Conservation (phyloP, 2,113 vertebrate species). For the Climacteris rufus region DNA sequence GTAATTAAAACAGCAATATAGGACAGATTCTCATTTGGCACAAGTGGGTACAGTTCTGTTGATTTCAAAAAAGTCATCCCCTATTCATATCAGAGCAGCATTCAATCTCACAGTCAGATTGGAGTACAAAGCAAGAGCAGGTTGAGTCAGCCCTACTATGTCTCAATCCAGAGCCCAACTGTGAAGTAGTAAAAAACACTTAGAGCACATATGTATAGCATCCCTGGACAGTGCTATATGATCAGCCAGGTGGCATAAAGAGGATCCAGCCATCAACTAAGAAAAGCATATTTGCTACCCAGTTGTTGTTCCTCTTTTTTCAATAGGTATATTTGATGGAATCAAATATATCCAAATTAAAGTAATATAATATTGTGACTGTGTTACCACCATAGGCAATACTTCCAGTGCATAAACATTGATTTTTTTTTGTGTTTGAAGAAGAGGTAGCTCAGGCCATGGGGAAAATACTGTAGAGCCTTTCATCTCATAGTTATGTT, state of each 20-base stretch:
- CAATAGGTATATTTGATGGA: not conserved
- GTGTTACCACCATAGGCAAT: not conserved
- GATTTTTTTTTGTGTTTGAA: not conserved
- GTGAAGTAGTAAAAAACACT: not conserved
- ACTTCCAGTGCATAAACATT: not conserved
- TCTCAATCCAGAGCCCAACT: not conserved
- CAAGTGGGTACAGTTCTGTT: not conserved
- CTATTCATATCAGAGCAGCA: not conserved
- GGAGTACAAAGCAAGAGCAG: not conserved
- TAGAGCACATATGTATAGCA: not conserved
- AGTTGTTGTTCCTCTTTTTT: not conserved
- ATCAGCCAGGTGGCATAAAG: not conserved
- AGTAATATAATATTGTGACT: not conserved
- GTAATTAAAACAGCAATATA: not conserved
- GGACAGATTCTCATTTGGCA: not conserved
- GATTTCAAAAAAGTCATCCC: not conserved
- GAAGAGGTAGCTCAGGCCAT: not conserved
- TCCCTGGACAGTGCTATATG: not conserved
- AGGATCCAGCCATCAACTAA: not conserved
- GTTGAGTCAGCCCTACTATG: not conserved
- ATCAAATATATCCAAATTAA: not conserved
- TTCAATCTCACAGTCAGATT: not conserved
- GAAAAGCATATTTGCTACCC: not conserved
- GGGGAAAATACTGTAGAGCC: not conserved
- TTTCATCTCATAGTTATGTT: not conserved